A percentile compares a stretch with the other conserved stretches of the same genome.
phyloP scores from a whole-genome alignment of 2,797 vertebrate genomes.

The Gobionotothen gibberifrons region DNA sequence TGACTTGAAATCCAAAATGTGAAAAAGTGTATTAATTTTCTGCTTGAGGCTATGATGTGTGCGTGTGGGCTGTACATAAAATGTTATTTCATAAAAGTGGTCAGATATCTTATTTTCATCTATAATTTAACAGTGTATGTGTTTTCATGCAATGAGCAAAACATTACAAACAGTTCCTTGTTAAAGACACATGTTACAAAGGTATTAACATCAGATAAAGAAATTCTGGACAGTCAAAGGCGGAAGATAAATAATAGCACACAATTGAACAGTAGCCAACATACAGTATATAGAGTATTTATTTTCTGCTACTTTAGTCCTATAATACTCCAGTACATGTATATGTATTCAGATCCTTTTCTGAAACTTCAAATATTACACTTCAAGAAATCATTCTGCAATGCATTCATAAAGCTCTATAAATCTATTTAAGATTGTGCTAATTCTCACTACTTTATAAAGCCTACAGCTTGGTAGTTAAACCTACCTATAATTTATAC shows the following conservation, averaged over 20 bases:
- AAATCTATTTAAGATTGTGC: too few relatives aligned
- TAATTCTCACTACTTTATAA: too few relatives aligned
- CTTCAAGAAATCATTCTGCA: too few relatives aligned
- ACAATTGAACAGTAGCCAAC: background rate
- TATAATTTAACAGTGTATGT: background rate
- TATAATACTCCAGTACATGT: background rate
- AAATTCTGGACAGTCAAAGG: too few relatives aligned
- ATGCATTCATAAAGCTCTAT: too few relatives aligned
- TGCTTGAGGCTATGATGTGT: too few relatives aligned
- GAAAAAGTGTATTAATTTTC: background rate
- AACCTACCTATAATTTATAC: too few relatives aligned
- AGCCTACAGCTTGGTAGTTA: too few relatives aligned
- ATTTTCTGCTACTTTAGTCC: background rate
- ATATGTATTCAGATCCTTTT: too few relatives aligned
- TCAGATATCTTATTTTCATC: background rate
- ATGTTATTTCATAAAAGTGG: background rate
- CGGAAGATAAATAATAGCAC: background rate
- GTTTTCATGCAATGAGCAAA: background rate
- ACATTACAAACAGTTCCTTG: background rate
- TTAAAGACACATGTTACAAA: background rate
- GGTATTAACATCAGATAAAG: background rate
- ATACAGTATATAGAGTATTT: too few relatives aligned
- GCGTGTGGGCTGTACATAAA: slow-evolving; percentile 42
- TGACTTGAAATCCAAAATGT: slow-evolving; percentile 23
- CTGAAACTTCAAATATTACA: too few relatives aligned